Conservation (phyloP, 2,888 invertebrate genomes). For the Dynastes tityus region DNA sequence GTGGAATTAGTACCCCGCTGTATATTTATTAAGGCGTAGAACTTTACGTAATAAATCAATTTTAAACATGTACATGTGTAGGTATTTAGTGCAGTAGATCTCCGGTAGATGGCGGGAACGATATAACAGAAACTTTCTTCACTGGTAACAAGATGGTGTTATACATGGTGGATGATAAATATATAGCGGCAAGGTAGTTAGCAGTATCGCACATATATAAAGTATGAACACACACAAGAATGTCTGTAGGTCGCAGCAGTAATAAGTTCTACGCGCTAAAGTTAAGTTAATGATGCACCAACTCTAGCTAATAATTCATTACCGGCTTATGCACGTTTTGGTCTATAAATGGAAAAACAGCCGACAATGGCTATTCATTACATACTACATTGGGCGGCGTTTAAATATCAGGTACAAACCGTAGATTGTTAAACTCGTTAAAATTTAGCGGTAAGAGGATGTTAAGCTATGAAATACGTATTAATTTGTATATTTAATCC, state of each 20-base stretch:
- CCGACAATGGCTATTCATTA: conserved; percentile 3
- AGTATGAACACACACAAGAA: too few species aligned
- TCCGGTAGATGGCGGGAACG: conserved; percentile 17
- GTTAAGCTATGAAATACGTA: not conserved
- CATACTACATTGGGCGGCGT: not conserved
- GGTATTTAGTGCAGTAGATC: conserved; percentile 40
- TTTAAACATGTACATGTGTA: conserved; percentile 13
- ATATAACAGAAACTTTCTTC: conserved; percentile 36
- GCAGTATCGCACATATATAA: not conserved
- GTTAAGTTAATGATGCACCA: conserved; percentile 36
- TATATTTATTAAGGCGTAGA: conserved; percentile 31
- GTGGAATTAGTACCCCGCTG: conserved; percentile 4
- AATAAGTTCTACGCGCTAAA: conserved; percentile 26
- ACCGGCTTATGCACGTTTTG: conserved; percentile 23
- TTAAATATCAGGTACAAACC: not conserved
- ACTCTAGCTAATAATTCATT: conserved; percentile 34
- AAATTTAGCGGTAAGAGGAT: not conserved
- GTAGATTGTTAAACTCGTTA: conserved; percentile 5
- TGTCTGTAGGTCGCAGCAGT: not conserved
- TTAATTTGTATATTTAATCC: too few species aligned
- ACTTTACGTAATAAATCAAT: conserved; percentile 39
- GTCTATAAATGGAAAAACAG: conserved; percentile 12
- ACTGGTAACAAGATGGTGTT: conserved; percentile 17
- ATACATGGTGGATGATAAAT: not conserved
- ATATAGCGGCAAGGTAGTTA: not conserved